Evolutionary conservation across 2,797 vertebrate species (phyloP).

Genomic region (Ceryle rudis): DNA sequence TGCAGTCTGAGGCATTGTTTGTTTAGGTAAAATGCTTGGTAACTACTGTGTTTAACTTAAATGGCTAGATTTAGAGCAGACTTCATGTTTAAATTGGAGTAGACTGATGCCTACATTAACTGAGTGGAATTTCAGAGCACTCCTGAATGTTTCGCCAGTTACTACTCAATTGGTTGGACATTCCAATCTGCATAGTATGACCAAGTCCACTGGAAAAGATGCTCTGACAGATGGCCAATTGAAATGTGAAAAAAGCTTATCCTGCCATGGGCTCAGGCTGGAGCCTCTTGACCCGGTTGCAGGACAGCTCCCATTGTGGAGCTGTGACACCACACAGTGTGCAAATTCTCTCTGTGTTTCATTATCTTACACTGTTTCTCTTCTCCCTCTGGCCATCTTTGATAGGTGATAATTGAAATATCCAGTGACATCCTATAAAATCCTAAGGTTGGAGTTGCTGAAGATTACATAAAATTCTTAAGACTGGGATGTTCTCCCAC

Average conservation of each 20-base stretch:
- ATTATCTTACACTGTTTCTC: not conserved
- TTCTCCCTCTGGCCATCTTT: not conserved
- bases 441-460: not conserved
- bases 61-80: not conserved
- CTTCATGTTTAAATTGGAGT: not conserved
- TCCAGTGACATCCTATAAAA: not conserved
- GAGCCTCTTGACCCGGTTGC: not conserved
- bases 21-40: not conserved
- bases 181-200: not conserved
- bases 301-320: not conserved
- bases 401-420: not conserved
- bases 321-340: not conserved
- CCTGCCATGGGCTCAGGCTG: not conserved
- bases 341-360: not conserved
- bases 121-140: not conserved
- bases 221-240: slow-evolving; percentile 52
- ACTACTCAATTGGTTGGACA: not conserved
- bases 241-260: not conserved
- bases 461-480: not conserved
- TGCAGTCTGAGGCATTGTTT: not conserved
- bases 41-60: not conserved
- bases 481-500: not conserved
- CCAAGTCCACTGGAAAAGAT: slow-evolving; percentile 43
- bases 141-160: not conserved
- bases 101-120: not conserved